Evolutionary conservation across 2,113 vertebrate species (phyloP).

Genomic region (Etheostoma spectabile): DNA sequence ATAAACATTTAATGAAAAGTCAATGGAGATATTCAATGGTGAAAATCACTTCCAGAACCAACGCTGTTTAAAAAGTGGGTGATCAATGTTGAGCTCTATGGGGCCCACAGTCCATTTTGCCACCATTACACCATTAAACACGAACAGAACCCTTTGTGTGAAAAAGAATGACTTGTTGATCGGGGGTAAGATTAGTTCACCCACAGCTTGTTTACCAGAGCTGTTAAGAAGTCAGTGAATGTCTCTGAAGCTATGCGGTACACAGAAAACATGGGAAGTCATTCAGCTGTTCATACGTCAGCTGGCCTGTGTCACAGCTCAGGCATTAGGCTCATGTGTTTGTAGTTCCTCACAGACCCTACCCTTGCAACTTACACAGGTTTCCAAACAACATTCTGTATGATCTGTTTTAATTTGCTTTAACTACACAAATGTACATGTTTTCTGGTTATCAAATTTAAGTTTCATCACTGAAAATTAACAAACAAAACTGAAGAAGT

Average conservation of each 20-base stretch:
- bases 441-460: too few species aligned
- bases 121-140: neutral
- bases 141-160: neutral
- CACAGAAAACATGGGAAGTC: constrained; percentile 43
- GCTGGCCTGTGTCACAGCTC: constrained; percentile 39
- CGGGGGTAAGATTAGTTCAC: neutral
- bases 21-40: too few species aligned
- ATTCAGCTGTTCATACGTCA: constrained; percentile 11
- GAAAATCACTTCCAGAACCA: too few species aligned
- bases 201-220: constrained; percentile 28
- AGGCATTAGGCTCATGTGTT: constrained; percentile 33
- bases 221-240: neutral
- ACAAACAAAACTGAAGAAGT: too few species aligned
- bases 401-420: neutral
- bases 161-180: constrained; percentile 12
- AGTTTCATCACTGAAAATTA: too few species aligned
- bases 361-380: neutral
- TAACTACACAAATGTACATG: neutral
- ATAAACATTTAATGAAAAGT: too few species aligned
- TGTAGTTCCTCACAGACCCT: constrained; percentile 19
- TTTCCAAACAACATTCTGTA: neutral
- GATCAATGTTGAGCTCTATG: too few species aligned
- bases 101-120: too few species aligned
- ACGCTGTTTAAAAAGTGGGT: too few species aligned
- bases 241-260: constrained; percentile 9